Conservation (phyloP, 2,113 vertebrate species). For the Greenwoodochromis staneri region DNA sequence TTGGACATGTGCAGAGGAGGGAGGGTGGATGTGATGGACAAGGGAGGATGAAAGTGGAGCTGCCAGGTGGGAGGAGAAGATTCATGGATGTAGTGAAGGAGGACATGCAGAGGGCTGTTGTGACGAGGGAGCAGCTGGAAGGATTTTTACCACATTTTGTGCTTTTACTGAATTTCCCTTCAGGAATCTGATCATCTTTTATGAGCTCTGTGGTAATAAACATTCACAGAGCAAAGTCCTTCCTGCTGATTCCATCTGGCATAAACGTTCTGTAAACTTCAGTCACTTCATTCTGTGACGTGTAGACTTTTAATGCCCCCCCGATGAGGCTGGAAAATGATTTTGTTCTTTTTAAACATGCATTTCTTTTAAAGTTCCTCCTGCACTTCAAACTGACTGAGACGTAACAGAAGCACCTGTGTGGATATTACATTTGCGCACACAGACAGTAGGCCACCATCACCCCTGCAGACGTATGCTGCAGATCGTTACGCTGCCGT, state of each 20-base stretch:
- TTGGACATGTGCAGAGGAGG: neutral
- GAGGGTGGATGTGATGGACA: neutral
- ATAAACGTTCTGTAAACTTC: neutral
- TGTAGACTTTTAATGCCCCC: neutral
- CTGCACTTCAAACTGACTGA: neutral
- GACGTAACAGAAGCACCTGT: neutral
- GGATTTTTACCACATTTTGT: neutral
- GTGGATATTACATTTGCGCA: neutral
- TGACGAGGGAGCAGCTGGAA: neutral
- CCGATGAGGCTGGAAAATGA: neutral
- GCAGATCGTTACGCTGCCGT: neutral
- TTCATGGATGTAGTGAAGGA: neutral
- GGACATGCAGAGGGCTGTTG: fast-evolving
- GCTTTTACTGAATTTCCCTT: neutral
- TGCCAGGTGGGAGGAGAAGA: fast-evolving
- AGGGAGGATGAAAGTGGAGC: neutral
- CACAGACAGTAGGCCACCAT: neutral
- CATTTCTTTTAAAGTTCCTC: neutral
- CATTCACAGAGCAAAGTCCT: neutral
- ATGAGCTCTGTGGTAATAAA: neutral
- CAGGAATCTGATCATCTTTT: neutral
- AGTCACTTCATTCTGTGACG: neutral
- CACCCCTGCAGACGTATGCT: neutral
- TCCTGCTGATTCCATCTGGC: neutral
- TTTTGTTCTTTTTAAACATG: neutral